A percentile compares a stretch with the other conserved stretches of the same genome.
Evolutionary conservation across 1,140 invertebrate species (phyloP).

Genomic region (Contarinia nasturtii): DNA sequence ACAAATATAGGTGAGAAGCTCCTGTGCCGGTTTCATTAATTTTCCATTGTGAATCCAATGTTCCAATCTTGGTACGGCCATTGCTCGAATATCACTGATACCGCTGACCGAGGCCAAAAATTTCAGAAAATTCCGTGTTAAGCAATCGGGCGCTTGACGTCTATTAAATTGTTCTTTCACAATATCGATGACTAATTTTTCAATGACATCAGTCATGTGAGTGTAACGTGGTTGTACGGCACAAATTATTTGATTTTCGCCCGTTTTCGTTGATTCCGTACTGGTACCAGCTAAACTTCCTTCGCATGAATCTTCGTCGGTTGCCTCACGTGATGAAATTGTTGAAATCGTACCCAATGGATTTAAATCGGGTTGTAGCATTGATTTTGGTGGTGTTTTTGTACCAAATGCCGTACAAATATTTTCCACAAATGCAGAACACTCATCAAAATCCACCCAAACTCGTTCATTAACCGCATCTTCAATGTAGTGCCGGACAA

Average conservation of each 20-base stretch:
- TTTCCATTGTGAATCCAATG: constrained; percentile 94
- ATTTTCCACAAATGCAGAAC: constrained; percentile 83
- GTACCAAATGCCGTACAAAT: constrained; percentile 75
- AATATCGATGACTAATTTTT: constrained; percentile 64
- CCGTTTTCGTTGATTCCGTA: constrained; percentile 24
- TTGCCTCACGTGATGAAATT: constrained; percentile 23
- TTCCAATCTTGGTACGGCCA: constrained; percentile 68
- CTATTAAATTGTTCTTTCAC: constrained; percentile 73
- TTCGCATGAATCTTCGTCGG: constrained; percentile 35
- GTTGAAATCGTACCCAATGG: constrained; percentile 26
- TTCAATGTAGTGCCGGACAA: constrained; percentile 74
- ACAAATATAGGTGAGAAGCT: constrained; percentile 81
- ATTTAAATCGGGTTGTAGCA: constrained; percentile 36
- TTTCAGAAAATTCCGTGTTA: constrained; percentile 73
- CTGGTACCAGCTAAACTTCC: constrained; percentile 16
- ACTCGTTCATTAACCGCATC: constrained; percentile 80
- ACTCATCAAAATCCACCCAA: constrained; percentile 86
- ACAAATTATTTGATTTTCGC: constrained; percentile 21
- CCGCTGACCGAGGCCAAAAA: constrained; percentile 70
- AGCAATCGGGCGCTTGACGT: constrained; percentile 65
- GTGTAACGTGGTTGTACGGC: constrained; percentile 35
- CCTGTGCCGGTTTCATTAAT: constrained; percentile 73
- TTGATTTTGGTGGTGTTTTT: constrained; percentile 41
- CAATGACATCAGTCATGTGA: constrained; percentile 47
- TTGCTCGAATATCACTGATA: constrained; percentile 58